Percentiles rank a stretch among this genome's conserved stretches.
Evolutionary conservation across 2,113 vertebrate genomes (phyloP).

Genomic region (Corythornis vintsioides): DNA sequence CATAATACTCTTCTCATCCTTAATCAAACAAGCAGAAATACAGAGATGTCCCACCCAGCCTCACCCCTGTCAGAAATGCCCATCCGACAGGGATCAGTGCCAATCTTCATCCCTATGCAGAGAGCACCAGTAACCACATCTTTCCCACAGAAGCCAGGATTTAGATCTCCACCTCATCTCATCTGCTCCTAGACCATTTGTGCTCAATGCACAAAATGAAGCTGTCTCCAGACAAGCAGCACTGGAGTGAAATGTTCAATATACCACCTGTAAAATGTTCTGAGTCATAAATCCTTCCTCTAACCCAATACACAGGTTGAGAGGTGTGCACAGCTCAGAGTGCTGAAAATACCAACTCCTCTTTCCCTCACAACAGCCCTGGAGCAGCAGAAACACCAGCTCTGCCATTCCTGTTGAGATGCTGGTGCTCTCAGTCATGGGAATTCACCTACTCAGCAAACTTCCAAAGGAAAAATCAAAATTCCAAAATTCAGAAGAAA

Average conservation of each 20-base stretch:
- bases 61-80: conserved; percentile 21
- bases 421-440: fast-evolving
- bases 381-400: neutral
- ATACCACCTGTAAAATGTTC: neutral
- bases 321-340: neutral
- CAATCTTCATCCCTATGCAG: neutral
- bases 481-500: neutral
- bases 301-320: neutral
- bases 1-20: neutral
- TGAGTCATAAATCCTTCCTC: neutral
- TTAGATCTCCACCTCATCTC: neutral
- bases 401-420: neutral
- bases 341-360: neutral
- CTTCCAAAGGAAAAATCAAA: neutral
- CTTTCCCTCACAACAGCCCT: neutral
- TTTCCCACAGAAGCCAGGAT: neutral
- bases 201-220: neutral
- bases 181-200: neutral
- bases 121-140: neutral
- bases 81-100: neutral
- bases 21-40: conserved; percentile 13
- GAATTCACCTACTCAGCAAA: neutral
- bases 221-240: neutral
- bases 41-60: neutral
- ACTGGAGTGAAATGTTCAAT: neutral